Evolutionary conservation across 2,888 invertebrate species (phyloP).

Genomic region (Drosophila mayaguana): DNA sequence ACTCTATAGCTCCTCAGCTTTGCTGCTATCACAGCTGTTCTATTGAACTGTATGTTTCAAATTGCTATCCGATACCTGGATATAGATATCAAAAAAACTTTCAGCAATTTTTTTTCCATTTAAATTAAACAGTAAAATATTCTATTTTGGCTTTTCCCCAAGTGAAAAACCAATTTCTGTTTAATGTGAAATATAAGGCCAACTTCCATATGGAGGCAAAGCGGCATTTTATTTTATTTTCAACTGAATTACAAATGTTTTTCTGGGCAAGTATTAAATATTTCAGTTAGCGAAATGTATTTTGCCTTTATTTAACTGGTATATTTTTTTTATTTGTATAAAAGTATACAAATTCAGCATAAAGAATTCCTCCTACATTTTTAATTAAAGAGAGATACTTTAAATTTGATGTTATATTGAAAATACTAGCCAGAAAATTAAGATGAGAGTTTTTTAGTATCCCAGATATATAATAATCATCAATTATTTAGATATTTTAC

Average conservation of each 20-base stretch:
- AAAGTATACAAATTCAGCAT: too few relatives aligned
- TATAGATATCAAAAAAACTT: background rate
- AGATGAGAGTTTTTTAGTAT: too few relatives aligned
- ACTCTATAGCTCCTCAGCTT: background rate
- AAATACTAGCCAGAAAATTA: too few relatives aligned
- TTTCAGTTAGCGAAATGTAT: background rate
- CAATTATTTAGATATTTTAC: too few relatives aligned
- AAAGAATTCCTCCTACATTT: too few relatives aligned
- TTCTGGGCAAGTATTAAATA: background rate
- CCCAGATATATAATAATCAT: too few relatives aligned
- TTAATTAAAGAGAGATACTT: too few relatives aligned
- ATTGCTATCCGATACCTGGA: background rate
- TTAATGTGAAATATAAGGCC: background rate
- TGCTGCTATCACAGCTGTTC: constrained; percentile 18
- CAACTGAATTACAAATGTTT: background rate
- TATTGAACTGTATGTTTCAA: background rate
- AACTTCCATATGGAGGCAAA: background rate
- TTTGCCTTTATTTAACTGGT: background rate
- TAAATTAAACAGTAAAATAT: background rate
- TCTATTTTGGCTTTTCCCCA: background rate
- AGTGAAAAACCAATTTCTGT: background rate
- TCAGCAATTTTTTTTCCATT: too few relatives aligned
- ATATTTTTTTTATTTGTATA: background rate
- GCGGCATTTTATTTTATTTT: background rate
- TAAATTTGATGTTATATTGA: too few relatives aligned